A percentile compares a stretch with the other conserved stretches of the same genome.
These are phyloP conservation scores for Columba livia DNA, from an alignment of 2,113 vertebrate species.

Conservation along the genomic window DNA sequence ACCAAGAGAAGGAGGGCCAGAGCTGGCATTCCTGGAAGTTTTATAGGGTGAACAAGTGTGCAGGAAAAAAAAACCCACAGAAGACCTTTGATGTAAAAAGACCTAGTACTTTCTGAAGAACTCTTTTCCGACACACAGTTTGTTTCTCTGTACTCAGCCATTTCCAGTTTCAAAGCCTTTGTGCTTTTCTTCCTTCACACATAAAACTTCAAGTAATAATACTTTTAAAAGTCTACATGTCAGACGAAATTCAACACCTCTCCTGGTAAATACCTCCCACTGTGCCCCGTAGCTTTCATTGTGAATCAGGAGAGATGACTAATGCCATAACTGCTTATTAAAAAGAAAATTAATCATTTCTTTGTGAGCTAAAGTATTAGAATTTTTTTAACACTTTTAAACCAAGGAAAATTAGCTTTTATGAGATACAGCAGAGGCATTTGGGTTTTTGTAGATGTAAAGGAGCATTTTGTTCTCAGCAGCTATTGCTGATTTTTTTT, in stretches of 20 bases:
- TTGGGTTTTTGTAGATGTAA: neutral
- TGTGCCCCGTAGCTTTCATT: constrained; percentile 45
- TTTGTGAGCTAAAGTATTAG: constrained; percentile 33
- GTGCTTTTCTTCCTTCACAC: neutral
- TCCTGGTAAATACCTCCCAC: constrained; percentile 33
- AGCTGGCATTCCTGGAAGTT: neutral
- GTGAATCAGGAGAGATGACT: constrained; percentile 73
- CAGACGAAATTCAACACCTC: constrained; percentile 49
- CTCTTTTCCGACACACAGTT: neutral
- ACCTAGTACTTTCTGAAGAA: neutral
- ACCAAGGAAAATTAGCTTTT: constrained; percentile 7
- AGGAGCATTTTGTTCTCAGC: constrained; percentile 16
- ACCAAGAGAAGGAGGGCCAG: neutral
- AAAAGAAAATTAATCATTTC: constrained; percentile 54
- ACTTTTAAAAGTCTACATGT: constrained; percentile 17
- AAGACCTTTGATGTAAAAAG: neutral
- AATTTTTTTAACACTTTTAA: constrained; percentile 43
- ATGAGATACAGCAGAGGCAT: neutral
- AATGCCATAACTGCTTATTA: constrained; percentile 59
- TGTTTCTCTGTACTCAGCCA: neutral
- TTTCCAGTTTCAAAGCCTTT: constrained; percentile 11
- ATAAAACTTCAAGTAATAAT: constrained; percentile 34
- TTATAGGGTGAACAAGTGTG: neutral
- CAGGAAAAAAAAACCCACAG: neutral
- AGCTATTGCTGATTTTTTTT: constrained; percentile 25